phyloP scores from a whole-genome alignment of 2,113 vertebrate genomes.

The Atlantisia rogersi region DNA sequence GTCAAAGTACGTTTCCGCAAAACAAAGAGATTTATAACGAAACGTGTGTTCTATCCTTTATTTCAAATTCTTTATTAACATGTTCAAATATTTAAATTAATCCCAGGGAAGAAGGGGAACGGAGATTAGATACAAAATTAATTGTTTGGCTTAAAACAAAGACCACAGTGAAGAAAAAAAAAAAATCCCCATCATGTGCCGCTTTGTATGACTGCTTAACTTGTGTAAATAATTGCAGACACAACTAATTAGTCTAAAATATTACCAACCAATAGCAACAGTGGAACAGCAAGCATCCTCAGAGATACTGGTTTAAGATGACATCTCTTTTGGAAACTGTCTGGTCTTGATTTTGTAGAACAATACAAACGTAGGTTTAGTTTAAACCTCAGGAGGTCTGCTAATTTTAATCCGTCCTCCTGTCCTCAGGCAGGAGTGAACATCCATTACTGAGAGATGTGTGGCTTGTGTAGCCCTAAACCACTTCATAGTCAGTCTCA shows the following conservation, averaged over 20 bases:
- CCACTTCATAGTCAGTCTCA: background rate
- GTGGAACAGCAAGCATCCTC: background rate
- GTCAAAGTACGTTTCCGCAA: background rate
- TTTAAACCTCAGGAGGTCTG: constrained; percentile 24
- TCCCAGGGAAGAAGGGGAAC: constrained; percentile 18
- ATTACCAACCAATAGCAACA: background rate
- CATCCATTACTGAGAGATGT: constrained; percentile 1
- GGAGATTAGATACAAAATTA: constrained; percentile 43
- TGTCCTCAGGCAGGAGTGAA: constrained; percentile 39
- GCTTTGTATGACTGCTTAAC: constrained; percentile 7
- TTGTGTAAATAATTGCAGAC: constrained; percentile 42
- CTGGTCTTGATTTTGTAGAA: background rate
- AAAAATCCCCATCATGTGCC: background rate
- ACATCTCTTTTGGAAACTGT: constrained; percentile 17
- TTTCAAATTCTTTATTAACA: constrained; percentile 48
- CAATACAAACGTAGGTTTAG: background rate
- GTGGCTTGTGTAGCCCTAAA: constrained; percentile 4
- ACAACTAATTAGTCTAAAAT: constrained; percentile 5
- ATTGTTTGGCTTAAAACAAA: constrained; percentile 49
- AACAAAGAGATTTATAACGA: constrained; percentile 26
- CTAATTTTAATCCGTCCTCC: constrained; percentile 29
- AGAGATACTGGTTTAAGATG: background rate
- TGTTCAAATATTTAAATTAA: constrained; percentile 63
- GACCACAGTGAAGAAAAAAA: background rate
- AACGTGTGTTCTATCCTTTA: constrained; percentile 12